Evolutionary conservation across 2,888 invertebrate species (phyloP).

Genomic region (Dorcus hopei): DNA sequence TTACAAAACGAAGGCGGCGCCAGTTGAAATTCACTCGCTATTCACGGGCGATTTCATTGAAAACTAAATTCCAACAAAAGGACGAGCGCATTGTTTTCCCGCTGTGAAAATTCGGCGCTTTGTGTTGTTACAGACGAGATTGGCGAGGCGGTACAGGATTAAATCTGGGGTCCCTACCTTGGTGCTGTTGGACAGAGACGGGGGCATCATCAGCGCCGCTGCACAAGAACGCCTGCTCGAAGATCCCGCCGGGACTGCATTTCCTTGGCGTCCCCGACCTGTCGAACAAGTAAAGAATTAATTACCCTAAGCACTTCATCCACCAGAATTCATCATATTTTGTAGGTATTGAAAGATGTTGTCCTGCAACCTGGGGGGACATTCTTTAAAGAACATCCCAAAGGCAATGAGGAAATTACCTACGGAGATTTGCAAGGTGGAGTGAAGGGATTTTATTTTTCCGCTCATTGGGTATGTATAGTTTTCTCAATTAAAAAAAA

Average conservation of each 20-base stretch:
- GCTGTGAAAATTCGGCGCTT: neutral
- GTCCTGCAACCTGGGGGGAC: slow-evolving; percentile 42
- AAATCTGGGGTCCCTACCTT: slow-evolving; percentile 74
- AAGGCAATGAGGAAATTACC: slow-evolving; percentile 32
- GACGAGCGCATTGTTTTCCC: too few species aligned
- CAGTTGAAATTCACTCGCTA: too few species aligned
- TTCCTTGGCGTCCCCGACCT: slow-evolving; percentile 78
- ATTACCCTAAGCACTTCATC: neutral
- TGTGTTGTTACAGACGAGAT: slow-evolving; percentile 60
- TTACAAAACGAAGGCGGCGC: too few species aligned
- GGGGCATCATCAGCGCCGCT: slow-evolving; percentile 59
- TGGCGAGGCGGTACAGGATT: slow-evolving; percentile 74
- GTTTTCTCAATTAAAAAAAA: neutral
- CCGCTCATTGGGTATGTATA: slow-evolving; percentile 80
- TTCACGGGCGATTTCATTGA: too few species aligned
- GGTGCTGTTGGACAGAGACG: slow-evolving; percentile 66
- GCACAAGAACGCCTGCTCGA: slow-evolving; percentile 65
- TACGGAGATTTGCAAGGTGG: slow-evolving; percentile 62
- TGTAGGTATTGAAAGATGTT: slow-evolving; percentile 52
- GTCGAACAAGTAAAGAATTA: slow-evolving; percentile 53
- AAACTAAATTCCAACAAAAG: too few species aligned
- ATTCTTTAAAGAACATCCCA: slow-evolving; percentile 40
- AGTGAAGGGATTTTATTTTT: slow-evolving; percentile 79
- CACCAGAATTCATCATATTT: too few species aligned
- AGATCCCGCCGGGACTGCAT: slow-evolving; percentile 63